Conservation (phyloP, 2,113 vertebrate species). For the Embiotoca jacksoni region DNA sequence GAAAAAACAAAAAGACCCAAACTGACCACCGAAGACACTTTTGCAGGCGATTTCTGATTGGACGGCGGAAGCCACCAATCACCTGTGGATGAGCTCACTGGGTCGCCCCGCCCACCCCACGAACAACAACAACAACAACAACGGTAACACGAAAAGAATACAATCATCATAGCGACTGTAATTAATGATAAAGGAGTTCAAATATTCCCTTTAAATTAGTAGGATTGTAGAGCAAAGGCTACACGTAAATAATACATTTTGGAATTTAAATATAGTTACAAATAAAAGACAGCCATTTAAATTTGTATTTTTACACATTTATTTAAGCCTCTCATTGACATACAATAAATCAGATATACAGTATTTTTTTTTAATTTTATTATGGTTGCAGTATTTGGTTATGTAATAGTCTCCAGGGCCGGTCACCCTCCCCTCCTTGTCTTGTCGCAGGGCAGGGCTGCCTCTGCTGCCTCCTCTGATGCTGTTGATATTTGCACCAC, state of each 20-base stretch:
- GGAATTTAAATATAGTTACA: too few relatives aligned
- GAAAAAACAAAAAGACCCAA: conserved; percentile 66
- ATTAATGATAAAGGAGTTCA: too few relatives aligned
- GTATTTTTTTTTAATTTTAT: neutral
- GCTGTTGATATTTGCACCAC: conserved; percentile 34
- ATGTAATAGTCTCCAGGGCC: conserved; percentile 53
- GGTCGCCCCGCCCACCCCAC: conserved; percentile 26
- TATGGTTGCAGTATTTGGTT: conserved; percentile 50
- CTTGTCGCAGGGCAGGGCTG: conserved; percentile 56
- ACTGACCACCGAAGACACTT: conserved; percentile 86
- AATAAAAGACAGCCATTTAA: too few relatives aligned
- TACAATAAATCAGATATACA: conserved; percentile 12
- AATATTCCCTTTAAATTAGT: too few relatives aligned
- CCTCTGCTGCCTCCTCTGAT: conserved; percentile 35
- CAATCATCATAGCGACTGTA: neutral
- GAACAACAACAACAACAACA: conserved; percentile 2
- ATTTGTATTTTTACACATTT: neutral
- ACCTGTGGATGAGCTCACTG: conserved; percentile 77
- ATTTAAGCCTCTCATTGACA: neutral
- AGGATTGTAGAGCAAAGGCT: too few relatives aligned
- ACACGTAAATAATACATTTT: too few relatives aligned
- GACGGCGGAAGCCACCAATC: conserved; percentile 82
- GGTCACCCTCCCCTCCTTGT: conserved; percentile 14
- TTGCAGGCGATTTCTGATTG: conserved; percentile 88
- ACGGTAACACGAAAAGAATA: neutral